phyloP scores from a whole-genome alignment of 37 sponge, comb jelly and placozoan species.

The Spongilla lacustris region DNA sequence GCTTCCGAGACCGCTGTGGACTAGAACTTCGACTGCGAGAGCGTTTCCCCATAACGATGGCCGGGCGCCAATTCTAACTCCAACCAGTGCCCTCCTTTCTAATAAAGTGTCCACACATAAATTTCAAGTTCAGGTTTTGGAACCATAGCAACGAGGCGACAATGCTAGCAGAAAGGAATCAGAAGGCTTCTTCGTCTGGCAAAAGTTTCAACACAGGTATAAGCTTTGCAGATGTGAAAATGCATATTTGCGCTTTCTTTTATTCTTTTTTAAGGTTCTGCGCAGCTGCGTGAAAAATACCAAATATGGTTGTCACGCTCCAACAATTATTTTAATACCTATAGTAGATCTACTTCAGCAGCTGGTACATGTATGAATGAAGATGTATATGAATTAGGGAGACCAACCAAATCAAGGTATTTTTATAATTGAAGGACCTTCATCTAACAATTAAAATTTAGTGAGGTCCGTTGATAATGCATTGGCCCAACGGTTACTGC shows the following conservation, averaged over 20 bases:
- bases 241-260: neutral
- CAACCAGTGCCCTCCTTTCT: neutral
- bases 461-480: too few species aligned
- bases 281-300: neutral
- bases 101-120: neutral
- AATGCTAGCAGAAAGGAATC: neutral
- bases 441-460: too few species aligned
- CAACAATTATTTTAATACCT: too few species aligned
- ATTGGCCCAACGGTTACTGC: too few species aligned
- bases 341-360: too few species aligned
- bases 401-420: neutral
- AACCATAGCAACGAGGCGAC: conserved; percentile 1
- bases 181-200: neutral
- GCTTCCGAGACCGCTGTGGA: neutral
- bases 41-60: neutral
- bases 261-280: neutral
- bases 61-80: neutral
- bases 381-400: neutral
- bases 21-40: conserved; percentile 1
- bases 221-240: neutral
- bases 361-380: neutral
- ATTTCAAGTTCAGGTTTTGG: neutral
- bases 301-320: neutral
- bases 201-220: neutral
- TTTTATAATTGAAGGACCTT: too few species aligned